These are phyloP conservation scores for Sphaerodactylus townsendi DNA, from an alignment of 2,113 vertebrate genomes.

Conservation along the genomic window DNA sequence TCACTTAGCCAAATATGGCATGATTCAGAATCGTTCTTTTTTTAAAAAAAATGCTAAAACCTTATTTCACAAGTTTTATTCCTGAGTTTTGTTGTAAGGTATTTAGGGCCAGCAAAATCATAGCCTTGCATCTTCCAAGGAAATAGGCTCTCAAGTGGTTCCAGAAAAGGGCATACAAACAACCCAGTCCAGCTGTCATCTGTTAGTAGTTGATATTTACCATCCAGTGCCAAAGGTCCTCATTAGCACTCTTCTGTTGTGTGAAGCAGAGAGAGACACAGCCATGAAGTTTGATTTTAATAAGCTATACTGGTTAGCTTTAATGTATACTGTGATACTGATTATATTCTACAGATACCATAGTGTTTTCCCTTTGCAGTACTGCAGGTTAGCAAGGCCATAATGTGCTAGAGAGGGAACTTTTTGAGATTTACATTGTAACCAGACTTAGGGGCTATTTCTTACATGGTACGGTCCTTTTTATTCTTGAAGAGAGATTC, in stretches of 20 bases:
- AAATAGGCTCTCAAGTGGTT: background rate
- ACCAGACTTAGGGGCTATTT: background rate
- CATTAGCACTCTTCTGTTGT: background rate
- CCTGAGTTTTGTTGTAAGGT: constrained; percentile 17
- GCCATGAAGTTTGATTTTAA: constrained; percentile 44
- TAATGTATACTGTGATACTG: constrained; percentile 38
- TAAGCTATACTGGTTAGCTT: constrained; percentile 31
- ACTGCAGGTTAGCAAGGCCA: constrained; percentile 3
- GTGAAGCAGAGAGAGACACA: constrained; percentile 25
- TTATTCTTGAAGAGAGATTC: background rate
- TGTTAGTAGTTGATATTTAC: constrained; percentile 36
- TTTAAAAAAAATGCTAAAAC: background rate
- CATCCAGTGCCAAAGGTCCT: constrained; percentile 43
- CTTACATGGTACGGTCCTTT: background rate
- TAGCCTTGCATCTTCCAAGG: constrained; percentile 28
- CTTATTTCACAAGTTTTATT: background rate
- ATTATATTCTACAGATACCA: constrained; percentile 41
- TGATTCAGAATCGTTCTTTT: background rate
- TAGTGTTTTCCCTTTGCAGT: background rate
- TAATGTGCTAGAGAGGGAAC: background rate
- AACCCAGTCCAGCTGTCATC: constrained; percentile 23
- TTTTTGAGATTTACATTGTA: background rate
- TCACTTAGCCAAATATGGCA: background rate
- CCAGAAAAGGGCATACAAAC: constrained; percentile 26
- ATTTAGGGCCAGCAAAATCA: constrained; percentile 18